Percentiles rank a stretch among this genome's conserved stretches.
phyloP scores from a whole-genome alignment of 2,113 vertebrate genomes.

The Pardalotus punctatus region DNA sequence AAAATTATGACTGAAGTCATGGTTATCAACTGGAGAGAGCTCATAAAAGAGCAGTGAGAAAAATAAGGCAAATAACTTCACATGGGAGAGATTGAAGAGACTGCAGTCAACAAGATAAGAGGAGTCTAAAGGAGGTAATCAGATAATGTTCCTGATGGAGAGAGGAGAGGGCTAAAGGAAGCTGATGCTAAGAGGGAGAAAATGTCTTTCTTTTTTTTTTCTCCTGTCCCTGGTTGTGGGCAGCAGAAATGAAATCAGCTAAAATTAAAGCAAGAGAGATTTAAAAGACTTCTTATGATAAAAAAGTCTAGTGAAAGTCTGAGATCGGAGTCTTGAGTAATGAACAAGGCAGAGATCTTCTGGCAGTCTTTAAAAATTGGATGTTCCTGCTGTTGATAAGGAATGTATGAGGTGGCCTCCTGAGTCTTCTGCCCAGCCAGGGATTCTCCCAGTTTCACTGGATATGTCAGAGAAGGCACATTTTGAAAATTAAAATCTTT shows the following conservation, averaged over 20 bases:
- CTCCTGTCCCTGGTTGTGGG: neutral
- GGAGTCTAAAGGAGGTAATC: neutral
- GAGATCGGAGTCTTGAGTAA: neutral
- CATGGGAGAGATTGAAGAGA: neutral
- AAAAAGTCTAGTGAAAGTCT: neutral
- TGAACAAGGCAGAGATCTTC: neutral
- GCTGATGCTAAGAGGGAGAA: neutral
- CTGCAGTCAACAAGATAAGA: neutral
- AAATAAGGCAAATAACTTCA: neutral
- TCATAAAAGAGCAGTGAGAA: neutral
- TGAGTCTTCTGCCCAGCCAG: neutral
- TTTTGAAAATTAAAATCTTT: neutral
- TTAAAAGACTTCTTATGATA: neutral
- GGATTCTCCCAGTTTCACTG: neutral
- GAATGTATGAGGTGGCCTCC: neutral
- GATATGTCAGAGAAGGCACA: neutral
- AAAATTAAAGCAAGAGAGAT: neutral
- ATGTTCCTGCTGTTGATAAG: neutral
- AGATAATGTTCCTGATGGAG: neutral
- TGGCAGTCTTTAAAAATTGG: neutral
- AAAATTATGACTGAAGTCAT: neutral
- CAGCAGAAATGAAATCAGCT: neutral
- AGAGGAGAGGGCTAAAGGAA: neutral
- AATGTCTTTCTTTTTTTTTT: neutral
- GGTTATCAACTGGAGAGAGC: neutral